These are phyloP conservation scores for Linnaemya tessellans DNA, from an alignment of 2,888 invertebrate species.

Conservation along the genomic window DNA sequence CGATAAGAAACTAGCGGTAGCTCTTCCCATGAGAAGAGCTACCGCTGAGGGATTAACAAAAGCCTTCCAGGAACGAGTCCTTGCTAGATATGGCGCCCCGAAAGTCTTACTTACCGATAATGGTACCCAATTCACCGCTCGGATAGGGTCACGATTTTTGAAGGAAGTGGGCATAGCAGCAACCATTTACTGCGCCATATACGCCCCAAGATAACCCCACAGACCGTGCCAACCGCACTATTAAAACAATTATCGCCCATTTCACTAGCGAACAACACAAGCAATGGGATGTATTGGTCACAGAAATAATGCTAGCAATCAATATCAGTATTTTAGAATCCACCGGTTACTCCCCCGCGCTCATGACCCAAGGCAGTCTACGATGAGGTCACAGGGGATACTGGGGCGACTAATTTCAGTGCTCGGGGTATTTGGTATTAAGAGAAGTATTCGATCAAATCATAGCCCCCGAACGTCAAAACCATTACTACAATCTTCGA, in stretches of 20 bases:
- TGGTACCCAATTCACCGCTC: constrained; percentile 14
- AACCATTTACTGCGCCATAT: constrained; percentile 11
- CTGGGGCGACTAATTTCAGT: too few species aligned
- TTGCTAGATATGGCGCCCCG: neutral
- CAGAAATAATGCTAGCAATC: too few species aligned
- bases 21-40: neutral
- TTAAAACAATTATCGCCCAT: neutral
- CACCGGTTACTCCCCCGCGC: too few species aligned
- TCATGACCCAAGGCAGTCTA: too few species aligned
- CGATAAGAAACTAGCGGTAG: too few species aligned
- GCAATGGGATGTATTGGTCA: neutral
- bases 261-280: neutral
- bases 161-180: neutral
- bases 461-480: too few species aligned
- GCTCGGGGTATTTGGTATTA: too few species aligned
- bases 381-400: too few species aligned
- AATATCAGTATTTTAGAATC: too few species aligned
- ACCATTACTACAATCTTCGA: too few species aligned
- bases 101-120: constrained; percentile 16
- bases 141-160: neutral
- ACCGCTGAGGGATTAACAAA: neutral
- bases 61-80: neutral
- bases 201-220: constrained; percentile 27
- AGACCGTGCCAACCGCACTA: constrained; percentile 5
- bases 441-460: too few species aligned